These are phyloP conservation scores for Hirundo rustica DNA, from an alignment of 2,797 vertebrate genomes.

Conservation along the genomic window DNA sequence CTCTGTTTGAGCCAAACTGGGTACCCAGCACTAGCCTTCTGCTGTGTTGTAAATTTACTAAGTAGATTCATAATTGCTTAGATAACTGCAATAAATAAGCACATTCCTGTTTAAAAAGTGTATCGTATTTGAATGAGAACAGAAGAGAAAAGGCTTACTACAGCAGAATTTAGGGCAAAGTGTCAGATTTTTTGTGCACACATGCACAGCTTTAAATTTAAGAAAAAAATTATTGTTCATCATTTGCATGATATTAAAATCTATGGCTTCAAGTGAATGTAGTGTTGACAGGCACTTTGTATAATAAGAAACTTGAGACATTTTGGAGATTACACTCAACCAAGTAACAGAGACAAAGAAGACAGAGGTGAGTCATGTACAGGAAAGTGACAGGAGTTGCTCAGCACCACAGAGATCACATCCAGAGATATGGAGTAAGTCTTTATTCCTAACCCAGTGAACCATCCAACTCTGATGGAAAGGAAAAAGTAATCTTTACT, in stretches of 20 bases:
- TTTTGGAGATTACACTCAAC: background rate
- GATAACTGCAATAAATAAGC: background rate
- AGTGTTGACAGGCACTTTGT: background rate
- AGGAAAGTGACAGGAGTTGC: background rate
- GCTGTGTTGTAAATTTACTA: background rate
- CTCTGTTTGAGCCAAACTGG: background rate
- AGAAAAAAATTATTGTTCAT: background rate
- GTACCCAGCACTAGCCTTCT: background rate
- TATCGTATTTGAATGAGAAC: background rate
- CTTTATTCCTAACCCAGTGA: background rate
- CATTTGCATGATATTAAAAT: background rate
- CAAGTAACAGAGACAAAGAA: background rate
- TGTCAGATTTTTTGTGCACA: background rate
- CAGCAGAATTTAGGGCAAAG: background rate
- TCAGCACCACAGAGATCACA: background rate
- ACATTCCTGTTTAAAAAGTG: background rate
- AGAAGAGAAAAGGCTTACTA: background rate
- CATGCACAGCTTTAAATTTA: background rate
- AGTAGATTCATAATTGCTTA: background rate
- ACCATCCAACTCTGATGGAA: background rate
- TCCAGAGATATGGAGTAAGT: background rate
- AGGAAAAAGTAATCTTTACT: background rate
- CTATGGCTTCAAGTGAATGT: background rate
- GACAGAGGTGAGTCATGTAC: background rate
- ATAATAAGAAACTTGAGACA: background rate